Evolutionary conservation across 2,797 vertebrate genomes (phyloP).

Genomic region (Sparus aurata): DNA sequence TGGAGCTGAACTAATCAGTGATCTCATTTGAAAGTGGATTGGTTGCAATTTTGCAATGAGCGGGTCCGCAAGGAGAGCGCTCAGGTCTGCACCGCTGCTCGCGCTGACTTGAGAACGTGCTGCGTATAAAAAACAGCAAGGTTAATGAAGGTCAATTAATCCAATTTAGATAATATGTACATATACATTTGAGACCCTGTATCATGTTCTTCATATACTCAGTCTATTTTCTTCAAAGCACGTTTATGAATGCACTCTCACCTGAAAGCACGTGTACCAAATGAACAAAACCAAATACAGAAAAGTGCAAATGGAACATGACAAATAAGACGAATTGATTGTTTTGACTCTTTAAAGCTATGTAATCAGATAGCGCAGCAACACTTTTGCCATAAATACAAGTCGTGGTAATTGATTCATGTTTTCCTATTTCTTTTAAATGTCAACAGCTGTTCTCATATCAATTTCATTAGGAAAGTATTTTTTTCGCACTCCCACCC

Average conservation of each 20-base stretch:
- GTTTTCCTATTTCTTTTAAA: conserved; percentile 15
- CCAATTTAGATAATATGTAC: conserved; percentile 69
- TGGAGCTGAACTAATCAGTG: conserved; percentile 83
- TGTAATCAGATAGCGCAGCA: not conserved
- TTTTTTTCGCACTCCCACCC: not conserved
- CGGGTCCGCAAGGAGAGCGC: conserved; percentile 54
- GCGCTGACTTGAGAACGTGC: conserved; percentile 59
- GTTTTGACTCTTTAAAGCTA: not conserved
- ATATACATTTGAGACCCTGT: conserved; percentile 37
- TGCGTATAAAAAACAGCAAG: conserved; percentile 60
- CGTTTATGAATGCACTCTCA: conserved; percentile 3
- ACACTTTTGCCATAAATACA: not conserved
- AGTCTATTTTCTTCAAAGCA: conserved; percentile 7
- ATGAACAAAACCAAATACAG: not conserved
- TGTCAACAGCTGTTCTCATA: conserved; percentile 36
- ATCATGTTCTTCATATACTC: conserved; percentile 24
- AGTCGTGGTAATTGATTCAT: not conserved
- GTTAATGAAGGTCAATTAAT: conserved; percentile 82
- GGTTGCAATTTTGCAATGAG: conserved; percentile 68
- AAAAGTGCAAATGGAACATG: not conserved
- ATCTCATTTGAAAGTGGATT: conserved; percentile 75
- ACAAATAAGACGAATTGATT: not conserved
- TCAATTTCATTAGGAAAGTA: conserved; percentile 4
- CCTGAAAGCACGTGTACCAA: not conserved
- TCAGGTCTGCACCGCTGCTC: conserved; percentile 51